phyloP scores from a whole-genome alignment of 1,140 invertebrate genomes.

The Caenorhabditis tropicalis region DNA sequence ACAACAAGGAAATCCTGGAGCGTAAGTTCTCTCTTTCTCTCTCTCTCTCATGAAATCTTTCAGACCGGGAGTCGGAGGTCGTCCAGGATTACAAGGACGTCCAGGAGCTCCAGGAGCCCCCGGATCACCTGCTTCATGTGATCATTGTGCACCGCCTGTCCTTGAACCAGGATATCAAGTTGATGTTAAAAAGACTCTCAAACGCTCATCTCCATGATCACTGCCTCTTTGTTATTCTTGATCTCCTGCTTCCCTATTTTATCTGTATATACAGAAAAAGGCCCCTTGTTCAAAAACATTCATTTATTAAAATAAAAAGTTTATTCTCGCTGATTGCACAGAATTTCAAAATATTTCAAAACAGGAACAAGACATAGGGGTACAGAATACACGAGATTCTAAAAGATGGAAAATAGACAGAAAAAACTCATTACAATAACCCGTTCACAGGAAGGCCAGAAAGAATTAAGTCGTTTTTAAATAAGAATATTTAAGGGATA shows the following conservation, averaged over 20 bases:
- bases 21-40: not conserved
- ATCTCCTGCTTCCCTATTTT: not conserved
- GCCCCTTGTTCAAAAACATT: not conserved
- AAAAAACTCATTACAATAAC: not conserved
- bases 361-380: not conserved
- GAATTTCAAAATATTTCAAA: not conserved
- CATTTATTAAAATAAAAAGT: not conserved
- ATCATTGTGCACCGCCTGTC: not conserved
- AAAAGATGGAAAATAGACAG: not conserved
- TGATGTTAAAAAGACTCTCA: not conserved
- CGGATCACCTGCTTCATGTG: not conserved
- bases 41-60: not conserved
- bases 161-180: conserved; percentile 32
- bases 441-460: not conserved
- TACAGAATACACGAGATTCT: conserved; percentile 31
- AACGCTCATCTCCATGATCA: conserved; percentile 11
- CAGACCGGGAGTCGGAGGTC: not conserved
- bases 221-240: not conserved
- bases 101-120: not conserved
- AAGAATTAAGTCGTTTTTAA: not conserved
- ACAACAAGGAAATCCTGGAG: not conserved
- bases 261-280: conserved; percentile 23
- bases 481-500: not conserved
- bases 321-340: not conserved
- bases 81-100: not conserved